Base-by-base conservation (phyloP, 1,140 invertebrate species). In the Camponotus floridanus region DNA sequence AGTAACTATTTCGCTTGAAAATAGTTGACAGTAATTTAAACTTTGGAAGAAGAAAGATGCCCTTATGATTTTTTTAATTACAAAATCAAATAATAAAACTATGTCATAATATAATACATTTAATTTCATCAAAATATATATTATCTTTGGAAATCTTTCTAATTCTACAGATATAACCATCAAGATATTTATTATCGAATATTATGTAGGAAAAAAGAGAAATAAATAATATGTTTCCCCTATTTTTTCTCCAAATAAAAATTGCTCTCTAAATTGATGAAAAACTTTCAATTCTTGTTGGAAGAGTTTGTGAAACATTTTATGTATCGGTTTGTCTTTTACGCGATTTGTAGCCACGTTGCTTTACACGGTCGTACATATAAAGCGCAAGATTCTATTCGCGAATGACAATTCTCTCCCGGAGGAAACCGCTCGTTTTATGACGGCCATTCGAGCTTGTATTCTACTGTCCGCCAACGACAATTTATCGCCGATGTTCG, bases 401-500 rank as follows among this genome's bases (percentile, higher is more conserved):
- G 73, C 73, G 73, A 36, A 76, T 73, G 55, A 39, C 65, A 76
- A 79, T 88, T 73, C 67, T 85, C 18, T 76, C 39, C 57, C 6
- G 57, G 4, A 70, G 57, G 51, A 59, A 85, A 55, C 13, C 73
- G n/a, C 55, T 33, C 62, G 71, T 85, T 87, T 87, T 67, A 33
- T 33, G 81, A 88, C 33, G 21, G 68, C 67, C 79, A 83, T 83
- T 83, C 55, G 68, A 73, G 42, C 51, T 73, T 67, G 67, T 67
- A 76, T 88, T 68, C 55, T 67, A 57, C n/a, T 79, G 68, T 86
- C 62, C 71, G 78, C 51, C 65, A 48, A 45, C 85, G 61, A 78
- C 87, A 73, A 89, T 89, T 88, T 89, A 86, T 86, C 59, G 68
- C 48, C 71, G 65, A 74, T 71, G 76, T 86, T 76, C 59, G 42